Evolutionary conservation across 2,113 vertebrate genomes (phyloP).

Genomic region (Dromaius novaehollandiae): DNA sequence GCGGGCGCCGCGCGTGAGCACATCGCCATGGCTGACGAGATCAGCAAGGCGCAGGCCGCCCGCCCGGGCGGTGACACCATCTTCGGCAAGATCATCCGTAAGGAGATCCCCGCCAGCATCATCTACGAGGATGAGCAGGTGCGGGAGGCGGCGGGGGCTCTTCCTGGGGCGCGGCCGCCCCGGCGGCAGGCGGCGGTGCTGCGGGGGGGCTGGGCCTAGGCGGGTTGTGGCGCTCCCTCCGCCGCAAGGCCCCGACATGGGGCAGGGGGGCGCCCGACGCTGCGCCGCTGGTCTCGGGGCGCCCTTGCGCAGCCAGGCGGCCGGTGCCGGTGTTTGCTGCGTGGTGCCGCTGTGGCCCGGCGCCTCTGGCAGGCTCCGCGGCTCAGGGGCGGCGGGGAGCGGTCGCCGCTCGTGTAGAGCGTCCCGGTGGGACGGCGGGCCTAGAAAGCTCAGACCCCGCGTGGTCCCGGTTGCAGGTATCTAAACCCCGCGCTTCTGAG

Average conservation of each 20-base stretch:
- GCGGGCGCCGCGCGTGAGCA: rapidly evolving
- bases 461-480: rapidly evolving
- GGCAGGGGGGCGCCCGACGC: too few relatives aligned
- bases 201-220: not conserved
- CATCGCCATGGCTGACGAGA: slow-evolving; percentile 86
- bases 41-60: slow-evolving; percentile 81
- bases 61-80: slow-evolving; percentile 88
- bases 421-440: rapidly evolving
- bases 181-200: not conserved
- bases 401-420: rapidly evolving
- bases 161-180: not conserved
- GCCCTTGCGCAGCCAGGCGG: too few relatives aligned
- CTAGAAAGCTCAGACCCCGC: rapidly evolving
- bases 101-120: slow-evolving; percentile 88
- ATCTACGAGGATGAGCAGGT: slow-evolving; percentile 93
- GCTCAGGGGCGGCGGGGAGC: not conserved
- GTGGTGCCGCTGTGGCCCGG: rapidly evolving
- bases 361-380: rapidly evolving
- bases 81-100: slow-evolving; percentile 94
- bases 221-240: not conserved
- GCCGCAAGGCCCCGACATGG: too few relatives aligned
- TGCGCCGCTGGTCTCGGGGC: too few relatives aligned
- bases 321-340: not conserved
- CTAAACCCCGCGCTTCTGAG: too few relatives aligned
- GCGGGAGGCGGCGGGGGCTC: not conserved